phyloP scores from a whole-genome alignment of 2,113 vertebrate genomes.

The Scopus umbretta region DNA sequence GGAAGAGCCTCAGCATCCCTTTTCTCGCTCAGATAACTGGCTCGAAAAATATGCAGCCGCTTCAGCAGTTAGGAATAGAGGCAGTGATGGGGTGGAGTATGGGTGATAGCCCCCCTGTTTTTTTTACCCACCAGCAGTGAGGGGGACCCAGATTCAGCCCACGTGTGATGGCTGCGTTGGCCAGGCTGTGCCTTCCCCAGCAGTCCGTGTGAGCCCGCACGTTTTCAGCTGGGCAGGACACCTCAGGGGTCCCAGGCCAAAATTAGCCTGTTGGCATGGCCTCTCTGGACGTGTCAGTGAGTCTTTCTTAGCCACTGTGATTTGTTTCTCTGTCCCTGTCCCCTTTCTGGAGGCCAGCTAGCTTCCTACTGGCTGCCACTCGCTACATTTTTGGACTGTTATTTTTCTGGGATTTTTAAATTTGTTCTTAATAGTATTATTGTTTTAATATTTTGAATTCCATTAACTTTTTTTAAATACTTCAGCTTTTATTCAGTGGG shows the following conservation, averaged over 20 bases:
- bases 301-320: neutral
- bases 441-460: neutral
- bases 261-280: neutral
- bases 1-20: neutral
- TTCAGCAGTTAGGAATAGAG: neutral
- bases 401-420: neutral
- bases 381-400: neutral
- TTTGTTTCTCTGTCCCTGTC: neutral
- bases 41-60: neutral
- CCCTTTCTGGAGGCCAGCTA: neutral
- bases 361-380: neutral
- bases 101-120: rapidly evolving
- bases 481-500: neutral
- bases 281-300: neutral
- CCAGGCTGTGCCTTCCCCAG: neutral
- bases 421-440: neutral
- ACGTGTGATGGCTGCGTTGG: rapidly evolving
- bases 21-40: neutral
- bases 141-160: neutral
- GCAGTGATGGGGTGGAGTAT: neutral
- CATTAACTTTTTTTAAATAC: neutral
- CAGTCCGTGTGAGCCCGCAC: neutral
- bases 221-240: neutral
- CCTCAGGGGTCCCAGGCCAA: neutral
- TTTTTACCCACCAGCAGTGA: neutral